Evolutionary conservation across 2,113 vertebrate genomes (phyloP), one percentile per base, ranked within the genome.

Genomic region (Tychaedon coryphoeus): DNA sequence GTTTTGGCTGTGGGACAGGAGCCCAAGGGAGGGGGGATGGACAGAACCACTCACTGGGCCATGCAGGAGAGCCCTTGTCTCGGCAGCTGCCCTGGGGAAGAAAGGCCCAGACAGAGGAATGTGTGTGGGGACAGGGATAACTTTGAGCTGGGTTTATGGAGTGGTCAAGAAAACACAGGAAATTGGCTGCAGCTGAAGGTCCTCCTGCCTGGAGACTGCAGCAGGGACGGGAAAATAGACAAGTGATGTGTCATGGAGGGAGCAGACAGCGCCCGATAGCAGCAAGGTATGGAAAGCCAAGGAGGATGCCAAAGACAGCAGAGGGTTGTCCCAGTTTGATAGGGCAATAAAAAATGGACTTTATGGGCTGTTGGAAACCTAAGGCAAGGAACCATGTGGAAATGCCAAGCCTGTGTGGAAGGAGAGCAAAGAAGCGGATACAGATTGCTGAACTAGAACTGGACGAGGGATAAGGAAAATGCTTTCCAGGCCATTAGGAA

Each of bases 91-190:
- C 82, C 58, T 1, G 1, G 64, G 91, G 72, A 61, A 31, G 12
- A 87, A 71, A 89, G 76, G 53, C 84, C 65, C 70, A 87, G 84
- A 74, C 84, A 62, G 61, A 84, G 48, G 92, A 94, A 95, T 90
- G 84, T 81, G 87, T 81, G 87, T 66, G 65, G 84, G 93, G 95
- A 96, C 40, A 77, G 60, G 64, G 76, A 73, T 89, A 64, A 56
- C 89, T 96, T 92, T 80, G 69, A 88, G 95, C 64, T 38, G 89
- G 38, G 95, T 92, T 96, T 94, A 96, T 58, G 76, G 47, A 57
- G 5, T 95, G 95, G 96, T 95, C 93, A 96, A 62, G 84, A 92
- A 96, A 95, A 95, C 90, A 96, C 70, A 95, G 95, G 95, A 96
- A 90, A 96, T 93, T 92, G 69, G 73, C 92, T 87, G 65, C 93